These are phyloP conservation scores for Elysia crispata DNA, from an alignment of 2,888 invertebrate genomes.

Conservation along the genomic window DNA sequence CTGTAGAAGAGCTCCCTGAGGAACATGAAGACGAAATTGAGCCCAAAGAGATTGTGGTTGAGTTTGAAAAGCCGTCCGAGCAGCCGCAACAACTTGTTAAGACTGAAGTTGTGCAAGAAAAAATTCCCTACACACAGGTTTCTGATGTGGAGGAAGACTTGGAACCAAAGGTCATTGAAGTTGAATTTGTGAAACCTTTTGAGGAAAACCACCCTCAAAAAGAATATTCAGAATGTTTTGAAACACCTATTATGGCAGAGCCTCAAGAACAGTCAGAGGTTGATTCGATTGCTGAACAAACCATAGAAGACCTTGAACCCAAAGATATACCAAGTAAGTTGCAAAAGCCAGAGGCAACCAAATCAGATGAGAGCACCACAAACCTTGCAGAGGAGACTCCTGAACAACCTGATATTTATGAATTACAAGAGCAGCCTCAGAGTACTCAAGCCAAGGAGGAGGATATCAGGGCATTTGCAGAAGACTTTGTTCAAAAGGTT, in stretches of 20 bases:
- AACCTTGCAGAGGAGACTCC: conserved; percentile 42
- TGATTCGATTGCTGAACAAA: conserved; percentile 17
- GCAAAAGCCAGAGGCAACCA: conserved; percentile 34
- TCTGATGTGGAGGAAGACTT: conserved; percentile 46
- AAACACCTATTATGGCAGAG: conserved; percentile 41
- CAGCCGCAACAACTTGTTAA: conserved; percentile 46
- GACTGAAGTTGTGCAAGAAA: conserved; percentile 49
- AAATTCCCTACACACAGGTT: conserved; percentile 41
- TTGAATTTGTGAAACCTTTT: conserved; percentile 47
- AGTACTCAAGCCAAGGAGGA: conserved; percentile 41
- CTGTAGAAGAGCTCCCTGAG: conserved; percentile 44
- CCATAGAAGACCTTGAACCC: conserved; percentile 37
- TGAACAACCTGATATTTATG: conserved; percentile 46
- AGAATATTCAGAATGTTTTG: conserved; percentile 39
- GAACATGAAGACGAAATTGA: conserved; percentile 45
- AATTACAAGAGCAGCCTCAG: conserved; percentile 45
- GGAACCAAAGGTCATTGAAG: conserved; percentile 42
- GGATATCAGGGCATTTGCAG: conserved; percentile 53
- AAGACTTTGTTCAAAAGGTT: conserved; percentile 53
- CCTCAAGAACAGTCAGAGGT: conserved; percentile 40
- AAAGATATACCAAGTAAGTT: conserved; percentile 52
- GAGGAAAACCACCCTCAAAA: conserved; percentile 47
- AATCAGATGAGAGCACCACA: conserved; percentile 44
- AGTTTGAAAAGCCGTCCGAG: conserved; percentile 44
- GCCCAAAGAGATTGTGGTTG: conserved; percentile 46